Evolutionary conservation across 2,888 invertebrate species (phyloP), one percentile per base, ranked within the genome.

Genomic region (Gandaritis pyraliata): DNA sequence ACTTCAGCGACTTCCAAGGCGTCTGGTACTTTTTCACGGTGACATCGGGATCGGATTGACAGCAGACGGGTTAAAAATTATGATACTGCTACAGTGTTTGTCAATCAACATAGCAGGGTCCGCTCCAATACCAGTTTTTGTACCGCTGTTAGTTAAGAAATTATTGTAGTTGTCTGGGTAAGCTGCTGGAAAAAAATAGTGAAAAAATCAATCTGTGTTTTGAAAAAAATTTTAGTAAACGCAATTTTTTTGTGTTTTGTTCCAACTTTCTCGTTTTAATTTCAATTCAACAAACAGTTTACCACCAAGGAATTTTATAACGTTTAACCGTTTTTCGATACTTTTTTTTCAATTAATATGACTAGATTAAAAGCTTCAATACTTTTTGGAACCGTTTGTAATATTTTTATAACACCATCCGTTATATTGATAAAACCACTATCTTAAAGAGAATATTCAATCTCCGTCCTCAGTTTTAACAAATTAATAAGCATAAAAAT

Each of bases 1-100:
- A 36, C 53, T 63, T 12, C 60, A 47, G 60, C 65, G 59, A 72
- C 71, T 72, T 69, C 67, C 71, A 70, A 70, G 70, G 67, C 70
- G 80, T 72, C 75, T 72, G 72, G 65, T 72, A 78, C 78, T 86
- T 87, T 86, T 85, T 84, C 77, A 78, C 72, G 70, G 70, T 74
- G 78, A 78, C 81, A 80, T 72, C 77, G 73, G 72, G 77, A 77
- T 75, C 59, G 70, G 83, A 85, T 81, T 86, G 87, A 87, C 87
- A 86, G 82, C 74, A 69, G 77, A 80, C 81, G 75, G 77, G 81
- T 77, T 80, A 68, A 77, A 76, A 77, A 75, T 77, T 76, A 73
- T 75, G 73, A 79, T 76, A 77, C 73, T 69, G 76, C 72, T 68
- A 75, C 78, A 81, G 78, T 79, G 82, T 83, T 85, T 84, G 82